Evolutionary conservation across 2,888 invertebrate species (phyloP), one percentile per base, ranked within the genome.

Genomic region (Leptothorax acervorum): DNA sequence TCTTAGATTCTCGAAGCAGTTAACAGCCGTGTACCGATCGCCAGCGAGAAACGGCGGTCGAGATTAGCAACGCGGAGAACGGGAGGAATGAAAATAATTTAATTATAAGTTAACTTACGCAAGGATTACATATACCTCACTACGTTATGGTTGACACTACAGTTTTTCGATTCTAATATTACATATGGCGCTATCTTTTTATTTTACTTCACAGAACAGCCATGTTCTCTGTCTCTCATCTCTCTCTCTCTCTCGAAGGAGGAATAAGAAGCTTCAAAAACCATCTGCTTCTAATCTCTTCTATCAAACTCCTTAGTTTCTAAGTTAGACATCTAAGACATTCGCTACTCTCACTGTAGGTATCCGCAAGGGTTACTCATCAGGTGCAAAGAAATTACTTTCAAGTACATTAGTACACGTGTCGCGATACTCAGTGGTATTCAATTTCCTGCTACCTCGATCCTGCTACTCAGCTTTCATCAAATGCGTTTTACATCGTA

Each of bases 41-140:
- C 42, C 31, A 31, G 51, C 15, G 66, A 79, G 28, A 68, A 75
- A 70, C 31, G 68, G 53, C 65, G 81, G 62, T 68, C 65, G 60
- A 23, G 60, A 57, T 79, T 53, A 83, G 53, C 66, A 39, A 70
- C 70, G 82, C 53, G 53, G 57, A 48, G 57, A 48, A 68, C 31
- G 51, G 68, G 42, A 70, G n/a, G 65, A 57, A 71, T 85, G 70
- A 86, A 83, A 89, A 90, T 89, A 89, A 90, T 85, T 90, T 90
- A 88, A 81, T 86, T 84, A 90, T 89, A 89, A 90, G 84, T 90
- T 90, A 90, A 45, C 85, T 85, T 90, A 85, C 73, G 62, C 55
- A 60, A 62, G 71, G 83, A 74, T 86, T 89, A 89, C 71, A 83
- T 85, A 48, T 83, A 90, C 85, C 89, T 84, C 48, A 90, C 85